Base-by-base conservation (phyloP, 2,888 invertebrate species). In the Hypomecis atomaria region DNA sequence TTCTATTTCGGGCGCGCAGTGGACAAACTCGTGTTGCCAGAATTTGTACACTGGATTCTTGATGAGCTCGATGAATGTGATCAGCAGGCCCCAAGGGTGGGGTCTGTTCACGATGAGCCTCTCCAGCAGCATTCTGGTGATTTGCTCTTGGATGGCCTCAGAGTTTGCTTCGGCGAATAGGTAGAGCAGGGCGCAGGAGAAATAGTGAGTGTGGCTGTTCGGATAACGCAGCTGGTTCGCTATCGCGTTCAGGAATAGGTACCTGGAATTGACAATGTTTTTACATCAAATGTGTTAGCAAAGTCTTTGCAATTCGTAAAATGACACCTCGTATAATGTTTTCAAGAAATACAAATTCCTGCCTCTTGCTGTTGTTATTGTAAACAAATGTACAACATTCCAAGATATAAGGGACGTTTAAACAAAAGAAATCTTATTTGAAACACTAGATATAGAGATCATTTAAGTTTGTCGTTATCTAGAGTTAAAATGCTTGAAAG, bases 131-230 rank as follows among this genome's bases (percentile, higher is more conserved):
- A 99, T 99, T 80, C 99, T 93, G 0, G 99, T 99, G 59, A 99
- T 99, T 87, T 99, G 99, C 88, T 99, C 99, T 77, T 99, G 99
- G 67, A 99, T 98, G 6, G 98, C 98, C 88, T 99, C 98, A 0
- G 98, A 96, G 83, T 99, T 99, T 6, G 99, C 99, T 87, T 99
- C 99, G 52, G 98, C 98, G 90, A 99, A 99, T 76, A 99, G 93
- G 88, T 99, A 99, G 70, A 99, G 94, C 57, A 99, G 94, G 43
- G 98, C 98, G 87, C 99, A 99, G 81, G 99, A 99, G 94, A 99
- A 99, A 93, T 99, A 99, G 93, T 99, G 99, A 23, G 99, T 99
- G 92, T 99, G 99, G 82, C 98, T 99, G 91, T 99, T 99, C 9
- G 99, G 99, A 90, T 99, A 99, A 34, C 99, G 95, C 78, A 99